phyloP scores from a whole-genome alignment of 2,888 invertebrate species.

The Mythimna albipuncta region DNA sequence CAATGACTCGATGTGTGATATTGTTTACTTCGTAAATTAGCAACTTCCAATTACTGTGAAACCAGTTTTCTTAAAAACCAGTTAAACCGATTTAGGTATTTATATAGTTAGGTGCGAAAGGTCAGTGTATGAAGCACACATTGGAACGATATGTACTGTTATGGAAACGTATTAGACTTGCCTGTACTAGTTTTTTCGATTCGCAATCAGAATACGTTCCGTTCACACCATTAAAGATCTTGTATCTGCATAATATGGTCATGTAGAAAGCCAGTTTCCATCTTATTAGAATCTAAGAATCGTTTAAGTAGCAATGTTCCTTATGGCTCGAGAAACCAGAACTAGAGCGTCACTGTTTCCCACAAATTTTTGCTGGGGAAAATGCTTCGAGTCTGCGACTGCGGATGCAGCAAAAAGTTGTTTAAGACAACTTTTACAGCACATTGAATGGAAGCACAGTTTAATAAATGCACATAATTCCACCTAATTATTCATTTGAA shows the following conservation, averaged over 20 bases:
- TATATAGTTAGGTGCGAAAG: background rate
- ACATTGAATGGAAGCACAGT: background rate
- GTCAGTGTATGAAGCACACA: background rate
- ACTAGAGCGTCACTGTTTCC: conserved; percentile 8
- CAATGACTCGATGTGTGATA: background rate
- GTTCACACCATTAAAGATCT: conserved; percentile 36
- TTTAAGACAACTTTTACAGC: background rate
- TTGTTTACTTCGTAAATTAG: background rate
- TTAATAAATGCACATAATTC: background rate
- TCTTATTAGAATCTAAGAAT: conserved; percentile 16
- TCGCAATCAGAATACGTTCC: conserved; percentile 1
- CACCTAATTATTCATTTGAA: background rate
- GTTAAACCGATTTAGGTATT: background rate
- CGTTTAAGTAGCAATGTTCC: conserved; percentile 6
- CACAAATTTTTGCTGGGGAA: conserved; percentile 13
- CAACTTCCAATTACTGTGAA: background rate
- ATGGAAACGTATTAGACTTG: background rate
- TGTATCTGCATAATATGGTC: conserved; percentile 21
- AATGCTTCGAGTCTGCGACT: background rate
- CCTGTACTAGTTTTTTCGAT: conserved; percentile 21
- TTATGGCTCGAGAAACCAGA: conserved; percentile 34
- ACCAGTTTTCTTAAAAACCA: background rate
- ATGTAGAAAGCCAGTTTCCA: conserved; percentile 14
- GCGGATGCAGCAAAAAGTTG: background rate
- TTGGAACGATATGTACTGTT: background rate